Evolutionary conservation across 2,113 vertebrate species (phyloP).

Genomic region (Alligator mississippiensis): DNA sequence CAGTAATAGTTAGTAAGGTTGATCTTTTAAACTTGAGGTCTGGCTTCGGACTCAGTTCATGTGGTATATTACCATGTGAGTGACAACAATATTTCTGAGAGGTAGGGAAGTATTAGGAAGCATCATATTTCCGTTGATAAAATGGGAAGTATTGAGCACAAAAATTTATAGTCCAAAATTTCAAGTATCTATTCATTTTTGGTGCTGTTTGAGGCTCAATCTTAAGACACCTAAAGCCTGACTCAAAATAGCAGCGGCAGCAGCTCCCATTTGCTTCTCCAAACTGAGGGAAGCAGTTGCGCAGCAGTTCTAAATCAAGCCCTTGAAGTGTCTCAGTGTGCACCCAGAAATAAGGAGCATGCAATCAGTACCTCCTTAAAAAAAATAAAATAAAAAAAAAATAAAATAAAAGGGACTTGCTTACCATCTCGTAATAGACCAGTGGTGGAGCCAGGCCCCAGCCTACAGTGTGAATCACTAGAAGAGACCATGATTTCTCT

Average conservation of each 20-base stretch:
- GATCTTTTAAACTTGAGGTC: background rate
- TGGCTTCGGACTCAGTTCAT: background rate
- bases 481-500: background rate
- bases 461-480: background rate
- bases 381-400: background rate
- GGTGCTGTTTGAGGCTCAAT: background rate
- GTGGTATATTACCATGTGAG: background rate
- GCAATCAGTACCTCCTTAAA: background rate
- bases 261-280: background rate
- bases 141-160: background rate
- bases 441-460: background rate
- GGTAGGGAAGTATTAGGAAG: background rate
- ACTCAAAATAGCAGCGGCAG: background rate
- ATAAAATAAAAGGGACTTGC: background rate
- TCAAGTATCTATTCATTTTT: background rate
- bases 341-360: background rate
- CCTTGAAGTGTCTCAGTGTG: background rate
- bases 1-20: background rate
- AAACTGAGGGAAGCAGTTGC: background rate
- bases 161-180: background rate
- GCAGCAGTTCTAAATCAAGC: background rate
- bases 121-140: background rate
- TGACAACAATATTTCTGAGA: background rate
- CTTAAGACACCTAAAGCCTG: background rate
- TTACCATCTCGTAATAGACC: background rate